Conservation (phyloP, 2,113 vertebrate genomes). For the Lophotis ruficrista region DNA sequence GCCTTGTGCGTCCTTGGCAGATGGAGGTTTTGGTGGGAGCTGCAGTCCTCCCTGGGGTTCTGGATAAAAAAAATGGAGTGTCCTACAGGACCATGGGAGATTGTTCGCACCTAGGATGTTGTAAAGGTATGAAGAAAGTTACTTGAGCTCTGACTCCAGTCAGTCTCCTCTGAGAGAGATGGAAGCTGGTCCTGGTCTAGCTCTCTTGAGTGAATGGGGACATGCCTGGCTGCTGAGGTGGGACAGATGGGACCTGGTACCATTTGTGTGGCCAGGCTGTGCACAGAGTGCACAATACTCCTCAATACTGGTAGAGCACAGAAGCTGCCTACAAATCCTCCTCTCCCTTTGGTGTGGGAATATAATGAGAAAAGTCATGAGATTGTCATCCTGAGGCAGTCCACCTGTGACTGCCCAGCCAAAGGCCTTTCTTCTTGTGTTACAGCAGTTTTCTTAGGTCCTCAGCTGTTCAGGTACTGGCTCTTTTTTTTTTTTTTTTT, state of each 20-base stretch:
- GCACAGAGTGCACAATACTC: not conserved
- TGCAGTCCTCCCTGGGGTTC: not conserved
- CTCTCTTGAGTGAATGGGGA: not conserved
- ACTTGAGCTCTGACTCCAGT: not conserved
- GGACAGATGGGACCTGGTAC: not conserved
- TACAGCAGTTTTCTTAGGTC: not conserved
- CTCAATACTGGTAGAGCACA: not conserved
- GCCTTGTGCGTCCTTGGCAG: rapidly evolving
- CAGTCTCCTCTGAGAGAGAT: not conserved
- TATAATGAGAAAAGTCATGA: not conserved
- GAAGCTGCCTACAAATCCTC: not conserved
- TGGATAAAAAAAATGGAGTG: not conserved
- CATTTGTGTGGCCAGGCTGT: not conserved
- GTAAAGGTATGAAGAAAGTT: not conserved
- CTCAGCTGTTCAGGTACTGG: not conserved
- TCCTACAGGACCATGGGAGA: not conserved
- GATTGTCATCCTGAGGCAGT: not conserved
- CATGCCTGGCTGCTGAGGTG: rapidly evolving
- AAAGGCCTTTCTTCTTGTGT: not conserved
- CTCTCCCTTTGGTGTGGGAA: too few species aligned
- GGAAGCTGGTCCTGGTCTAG: not conserved
- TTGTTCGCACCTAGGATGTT: rapidly evolving
- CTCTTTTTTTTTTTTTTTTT: not conserved
- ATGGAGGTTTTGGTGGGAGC: not conserved
- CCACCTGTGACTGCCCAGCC: not conserved